Evolutionary conservation across 1,140 invertebrate genomes (phyloP).

Genomic region (Laupala kohalensis): DNA sequence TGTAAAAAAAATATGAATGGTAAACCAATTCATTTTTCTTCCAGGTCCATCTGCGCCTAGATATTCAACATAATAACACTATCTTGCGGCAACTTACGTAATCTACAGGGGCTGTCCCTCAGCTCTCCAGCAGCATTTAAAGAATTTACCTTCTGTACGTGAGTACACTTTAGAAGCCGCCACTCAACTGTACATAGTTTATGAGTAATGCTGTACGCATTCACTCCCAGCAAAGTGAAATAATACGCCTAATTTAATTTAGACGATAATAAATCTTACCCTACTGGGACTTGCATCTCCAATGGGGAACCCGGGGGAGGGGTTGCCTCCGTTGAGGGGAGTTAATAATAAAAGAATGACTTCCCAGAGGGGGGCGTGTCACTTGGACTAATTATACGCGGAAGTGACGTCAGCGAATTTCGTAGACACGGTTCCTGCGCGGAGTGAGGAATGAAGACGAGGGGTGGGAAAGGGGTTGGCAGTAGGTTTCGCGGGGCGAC

Average conservation of each 20-base stretch:
- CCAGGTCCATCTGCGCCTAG: too few species aligned
- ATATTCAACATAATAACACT: too few species aligned
- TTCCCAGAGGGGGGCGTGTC: slow-evolving; percentile 11
- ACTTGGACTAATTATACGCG: slow-evolving; percentile 7
- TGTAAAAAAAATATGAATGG: too few species aligned
- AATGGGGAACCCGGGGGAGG: not conserved
- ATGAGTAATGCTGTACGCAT: slow-evolving; percentile 4
- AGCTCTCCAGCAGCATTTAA: too few species aligned
- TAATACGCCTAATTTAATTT: slow-evolving; percentile 13
- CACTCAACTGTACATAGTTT: not conserved
- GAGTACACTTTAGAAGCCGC: not conserved
- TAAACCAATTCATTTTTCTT: too few species aligned
- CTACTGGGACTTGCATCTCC: slow-evolving; percentile 5
- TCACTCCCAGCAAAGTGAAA: slow-evolving; percentile 9
- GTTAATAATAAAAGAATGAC: slow-evolving; percentile 11
- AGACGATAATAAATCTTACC: slow-evolving; percentile 10
- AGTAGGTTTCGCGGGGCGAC: not conserved
- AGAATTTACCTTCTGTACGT: not conserved
- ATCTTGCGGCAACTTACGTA: too few species aligned
- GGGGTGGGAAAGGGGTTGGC: not conserved
- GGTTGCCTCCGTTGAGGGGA: not conserved
- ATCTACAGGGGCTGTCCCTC: too few species aligned
- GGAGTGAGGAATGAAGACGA: not conserved
- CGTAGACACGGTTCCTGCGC: not conserved
- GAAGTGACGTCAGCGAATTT: slow-evolving; percentile 10